Evolutionary conservation across 2,888 invertebrate genomes (phyloP).

Genomic region (Crematogaster levior): DNA sequence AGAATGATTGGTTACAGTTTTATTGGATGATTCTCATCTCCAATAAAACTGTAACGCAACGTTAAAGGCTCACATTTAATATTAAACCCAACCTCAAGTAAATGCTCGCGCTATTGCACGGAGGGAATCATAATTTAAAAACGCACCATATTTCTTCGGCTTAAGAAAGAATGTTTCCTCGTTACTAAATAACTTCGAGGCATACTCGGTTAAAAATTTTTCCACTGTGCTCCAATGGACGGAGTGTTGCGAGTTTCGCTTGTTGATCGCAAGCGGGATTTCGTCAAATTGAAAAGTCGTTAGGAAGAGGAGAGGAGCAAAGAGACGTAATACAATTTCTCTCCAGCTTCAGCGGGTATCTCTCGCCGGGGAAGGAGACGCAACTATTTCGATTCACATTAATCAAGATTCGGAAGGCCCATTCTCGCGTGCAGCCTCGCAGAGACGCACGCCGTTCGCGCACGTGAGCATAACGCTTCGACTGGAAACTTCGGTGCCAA

Average conservation of each 20-base stretch:
- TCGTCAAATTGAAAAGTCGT: conserved; percentile 29
- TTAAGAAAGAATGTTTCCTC: neutral
- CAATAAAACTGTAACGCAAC: neutral
- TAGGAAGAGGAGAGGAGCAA: neutral
- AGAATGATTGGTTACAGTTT: no score
- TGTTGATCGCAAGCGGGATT: neutral
- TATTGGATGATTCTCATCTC: neutral
- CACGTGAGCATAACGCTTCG: conserved; percentile 67
- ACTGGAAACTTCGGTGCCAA: conserved; percentile 75
- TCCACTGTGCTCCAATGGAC: neutral
- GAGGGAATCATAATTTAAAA: no score
- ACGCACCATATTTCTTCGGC: neutral
- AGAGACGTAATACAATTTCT: conserved; percentile 18
- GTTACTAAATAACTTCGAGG: neutral
- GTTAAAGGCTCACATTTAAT: neutral
- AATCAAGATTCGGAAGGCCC: conserved; percentile 74
- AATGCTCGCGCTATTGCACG: neutral
- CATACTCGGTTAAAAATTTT: neutral
- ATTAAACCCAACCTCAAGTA: neutral
- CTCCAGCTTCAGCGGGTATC: neutral
- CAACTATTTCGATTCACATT: conserved; percentile 62
- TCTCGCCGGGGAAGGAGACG: conserved; percentile 27
- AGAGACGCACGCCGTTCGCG: conserved; percentile 59
- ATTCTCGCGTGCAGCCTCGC: conserved; percentile 61
- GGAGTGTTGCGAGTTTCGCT: neutral